These are phyloP conservation scores for Hydrolagus affinis DNA, from an alignment of 2,113 vertebrate species.

Conservation along the genomic window DNA sequence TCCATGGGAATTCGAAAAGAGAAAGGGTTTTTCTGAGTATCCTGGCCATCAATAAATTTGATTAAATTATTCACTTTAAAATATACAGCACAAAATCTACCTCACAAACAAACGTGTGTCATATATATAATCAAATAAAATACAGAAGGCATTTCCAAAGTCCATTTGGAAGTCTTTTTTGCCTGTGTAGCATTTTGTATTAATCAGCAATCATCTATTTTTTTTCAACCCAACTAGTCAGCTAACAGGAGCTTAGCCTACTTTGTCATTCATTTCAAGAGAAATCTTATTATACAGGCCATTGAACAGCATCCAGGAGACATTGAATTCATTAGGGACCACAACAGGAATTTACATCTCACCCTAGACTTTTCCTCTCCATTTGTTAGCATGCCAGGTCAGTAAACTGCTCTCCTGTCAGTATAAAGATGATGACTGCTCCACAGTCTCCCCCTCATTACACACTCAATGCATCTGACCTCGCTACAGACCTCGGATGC, in stretches of 20 bases:
- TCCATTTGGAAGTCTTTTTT: conserved; percentile 81
- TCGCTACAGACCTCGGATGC: conserved; percentile 63
- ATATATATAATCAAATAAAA: conserved; percentile 58
- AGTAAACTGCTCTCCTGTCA: conserved; percentile 68
- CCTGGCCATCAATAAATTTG: neutral
- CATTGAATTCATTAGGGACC: conserved; percentile 72
- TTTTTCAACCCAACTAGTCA: conserved; percentile 77
- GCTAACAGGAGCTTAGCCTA: conserved; percentile 63
- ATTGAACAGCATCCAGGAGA: conserved; percentile 67
- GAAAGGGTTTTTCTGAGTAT: no score
- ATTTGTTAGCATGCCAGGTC: conserved; percentile 90
- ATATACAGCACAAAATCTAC: neutral
- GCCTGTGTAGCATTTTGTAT: conserved; percentile 76
- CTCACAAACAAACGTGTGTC: conserved; percentile 39
- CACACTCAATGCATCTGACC: conserved; percentile 80
- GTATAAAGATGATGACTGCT: conserved; percentile 75
- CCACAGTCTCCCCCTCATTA: conserved; percentile 71
- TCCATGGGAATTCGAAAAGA: no score
- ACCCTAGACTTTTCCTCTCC: conserved; percentile 80
- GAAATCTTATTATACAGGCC: conserved; percentile 75
- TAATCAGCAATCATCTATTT: conserved; percentile 78
- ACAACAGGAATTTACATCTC: conserved; percentile 81
- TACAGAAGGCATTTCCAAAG: conserved; percentile 54
- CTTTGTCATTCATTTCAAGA: conserved; percentile 81
- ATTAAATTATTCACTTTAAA: conserved; percentile 26